Conservation (phyloP, 35 echinoderm and acorn worm genomes). For the Eucidaris tribuloides region DNA sequence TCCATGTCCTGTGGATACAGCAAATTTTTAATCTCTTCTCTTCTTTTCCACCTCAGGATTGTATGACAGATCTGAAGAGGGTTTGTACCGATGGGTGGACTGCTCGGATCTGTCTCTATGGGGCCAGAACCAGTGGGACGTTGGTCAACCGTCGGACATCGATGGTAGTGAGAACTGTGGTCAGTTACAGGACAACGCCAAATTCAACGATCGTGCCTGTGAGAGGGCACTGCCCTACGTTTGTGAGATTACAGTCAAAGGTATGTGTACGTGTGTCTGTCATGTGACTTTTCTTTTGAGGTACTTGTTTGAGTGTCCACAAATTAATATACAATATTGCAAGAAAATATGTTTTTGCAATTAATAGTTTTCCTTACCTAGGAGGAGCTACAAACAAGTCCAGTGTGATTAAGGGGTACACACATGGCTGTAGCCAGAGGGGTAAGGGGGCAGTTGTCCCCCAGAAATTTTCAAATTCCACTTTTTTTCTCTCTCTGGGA, state of each 20-base stretch:
- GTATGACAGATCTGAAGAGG: constrained; percentile 69
- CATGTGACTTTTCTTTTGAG: too few species aligned
- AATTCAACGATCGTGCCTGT: constrained; percentile 77
- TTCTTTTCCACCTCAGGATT: constrained; percentile 54
- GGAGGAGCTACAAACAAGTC: neutral
- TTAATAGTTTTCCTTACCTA: neutral
- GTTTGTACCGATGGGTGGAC: constrained; percentile 72
- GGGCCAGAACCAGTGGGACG: constrained; percentile 58
- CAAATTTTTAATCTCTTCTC: too few species aligned
- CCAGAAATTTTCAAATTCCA: too few species aligned
- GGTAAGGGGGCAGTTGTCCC: too few species aligned
- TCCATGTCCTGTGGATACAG: too few species aligned
- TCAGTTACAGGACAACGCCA: constrained; percentile 44
- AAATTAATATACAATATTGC: too few species aligned
- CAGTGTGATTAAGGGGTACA: too few species aligned
- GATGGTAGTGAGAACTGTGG: constrained; percentile 76
- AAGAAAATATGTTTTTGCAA: neutral
- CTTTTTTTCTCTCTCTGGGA: too few species aligned
- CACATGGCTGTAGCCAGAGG: too few species aligned
- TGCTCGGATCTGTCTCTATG: constrained; percentile 53
- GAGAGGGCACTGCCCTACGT: constrained; percentile 46
- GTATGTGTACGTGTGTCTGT: too few species aligned
- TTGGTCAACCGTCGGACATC: constrained; percentile 61
- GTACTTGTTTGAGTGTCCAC: too few species aligned
- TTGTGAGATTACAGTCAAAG: constrained; percentile 81